Base-by-base conservation (phyloP, 2,888 invertebrate genomes). In the Drosophila robusta region DNA sequence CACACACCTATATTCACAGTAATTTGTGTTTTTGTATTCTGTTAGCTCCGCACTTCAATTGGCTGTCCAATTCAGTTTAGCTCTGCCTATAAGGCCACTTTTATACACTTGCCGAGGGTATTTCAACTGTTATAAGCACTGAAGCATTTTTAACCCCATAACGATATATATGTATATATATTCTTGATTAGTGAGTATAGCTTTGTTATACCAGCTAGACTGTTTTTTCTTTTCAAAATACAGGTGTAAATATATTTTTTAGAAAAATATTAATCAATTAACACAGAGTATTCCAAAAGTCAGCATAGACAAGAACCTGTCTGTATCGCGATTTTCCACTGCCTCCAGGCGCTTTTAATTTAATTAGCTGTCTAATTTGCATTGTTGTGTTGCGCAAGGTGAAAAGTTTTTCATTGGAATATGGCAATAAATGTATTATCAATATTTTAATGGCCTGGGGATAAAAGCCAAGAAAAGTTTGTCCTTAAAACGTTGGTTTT, bases 311-410 rank as follows among this genome's bases (percentile, higher is more conserved):
- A n/a, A n/a, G n/a, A n/a, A n/a, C n/a, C n/a, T n/a, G n/a, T n/a
- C n/a, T n/a, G 18, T 18, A 18, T 18, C 41, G 26, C 50, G 12
- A 9, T 39, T 54, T 62, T 11, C 8, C 5, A n/a, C 32, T 18
- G 34, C 39, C 85, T 52, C 46, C 8, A 34, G 72, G 83, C 69
- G 16, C 51, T 80, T 79, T 67, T 41, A 54, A 82, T 79, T 80
- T 85, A 82, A 80, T 80, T 80, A 72, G 76, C 76, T 79, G 64
- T 72, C 75, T 55, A 65, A 78, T 84, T 72, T 63, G 64, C 52
- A 61, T 55, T 69, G 49, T 70, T 55, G 18, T 62, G n/a, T 44
- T 58, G 42, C 41, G 51, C 55, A 36, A 64, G 42, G 52, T 29
- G 14, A 41, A 62, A 78, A 74, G 47, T 74, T 65, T 60, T 44